Base-by-base conservation (phyloP, 2,888 invertebrate species). In the Andricus curvator region DNA sequence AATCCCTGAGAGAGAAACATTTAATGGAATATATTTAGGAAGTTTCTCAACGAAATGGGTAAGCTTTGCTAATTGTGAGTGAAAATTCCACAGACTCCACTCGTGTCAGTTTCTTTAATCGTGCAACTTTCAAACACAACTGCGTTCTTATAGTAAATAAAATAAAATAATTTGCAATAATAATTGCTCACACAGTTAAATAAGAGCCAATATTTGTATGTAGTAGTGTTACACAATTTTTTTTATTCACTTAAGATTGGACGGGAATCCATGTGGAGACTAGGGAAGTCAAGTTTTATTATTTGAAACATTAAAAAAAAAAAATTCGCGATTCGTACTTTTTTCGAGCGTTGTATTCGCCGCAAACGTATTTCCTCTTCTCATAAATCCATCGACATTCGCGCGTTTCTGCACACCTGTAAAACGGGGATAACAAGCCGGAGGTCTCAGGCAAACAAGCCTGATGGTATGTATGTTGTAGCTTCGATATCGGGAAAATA, bases 361-460 rank as follows among this genome's bases (percentile, higher is more conserved):
- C 33, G n/a, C 74, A 74, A 74, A 56, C 20, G 51, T 15, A 13
- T 74, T 56, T 74, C 51, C 48, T 11, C 37, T 56, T 11, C 37
- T 56, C 74, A 74, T 56, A 74, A 74, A 74, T 74, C 74, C 33
- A 56, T 74, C 74, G 41, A 41, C n/a, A 56, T 51, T 74, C n/a
- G 20, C 56, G 4, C n/a, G 48, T 33, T 56, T 56, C 62, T 29
- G 13, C 15, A 56, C 56, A 74, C 51, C 51, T 74, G 56, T 74
- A 56, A 51, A 74, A 29, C 56, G n/a, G 48, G 74, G 74, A 74
- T 74, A 74, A 74, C 74, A 56, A 74, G 33, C 56, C 33, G 4
- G 74, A 33, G 74, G 33, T 74, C 51, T 33, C 33, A 56, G 29
- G 33, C 56, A 56, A 74, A 56, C 29, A 33, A n/a, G 74, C 5